These are phyloP conservation scores for Clupea harengus DNA, from an alignment of 2,113 vertebrate genomes.

Conservation along the genomic window DNA sequence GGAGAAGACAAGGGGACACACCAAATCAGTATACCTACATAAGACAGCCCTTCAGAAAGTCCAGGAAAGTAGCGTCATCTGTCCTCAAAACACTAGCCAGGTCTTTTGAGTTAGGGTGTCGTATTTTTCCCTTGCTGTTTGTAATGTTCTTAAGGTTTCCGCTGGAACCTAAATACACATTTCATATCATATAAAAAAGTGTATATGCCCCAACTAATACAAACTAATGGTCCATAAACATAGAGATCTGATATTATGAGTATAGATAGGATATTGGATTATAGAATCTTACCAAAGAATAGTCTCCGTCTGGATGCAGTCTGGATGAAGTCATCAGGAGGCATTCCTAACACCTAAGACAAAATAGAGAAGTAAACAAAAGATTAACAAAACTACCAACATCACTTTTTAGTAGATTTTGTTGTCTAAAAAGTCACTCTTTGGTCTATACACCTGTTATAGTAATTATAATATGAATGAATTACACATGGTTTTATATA, in stretches of 20 bases:
- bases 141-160: constrained; percentile 84
- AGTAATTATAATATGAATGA: too few relatives aligned
- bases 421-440: not conserved
- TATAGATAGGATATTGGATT: not conserved
- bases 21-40: constrained; percentile 69
- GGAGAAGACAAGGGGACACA: too few relatives aligned
- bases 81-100: constrained; percentile 82
- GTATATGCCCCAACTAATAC: too few relatives aligned
- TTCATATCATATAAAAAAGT: not conserved
- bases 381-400: too few relatives aligned
- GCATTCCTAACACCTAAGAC: constrained; percentile 84
- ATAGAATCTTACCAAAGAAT: constrained; percentile 82
- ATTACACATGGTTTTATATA: too few relatives aligned
- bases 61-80: constrained; percentile 79
- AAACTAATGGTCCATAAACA: too few relatives aligned
- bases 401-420: too few relatives aligned
- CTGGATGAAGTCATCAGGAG: constrained; percentile 84
- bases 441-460: too few relatives aligned
- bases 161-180: constrained; percentile 78
- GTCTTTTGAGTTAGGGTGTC: constrained; percentile 83
- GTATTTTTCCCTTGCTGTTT: constrained; percentile 86
- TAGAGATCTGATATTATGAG: too few relatives aligned
- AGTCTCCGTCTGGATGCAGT: constrained; percentile 79
- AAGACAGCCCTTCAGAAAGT: constrained; percentile 86
- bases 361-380: not conserved